These are phyloP conservation scores for Chaetops frenatus DNA, from an alignment of 2,113 vertebrate species.

Conservation along the genomic window DNA sequence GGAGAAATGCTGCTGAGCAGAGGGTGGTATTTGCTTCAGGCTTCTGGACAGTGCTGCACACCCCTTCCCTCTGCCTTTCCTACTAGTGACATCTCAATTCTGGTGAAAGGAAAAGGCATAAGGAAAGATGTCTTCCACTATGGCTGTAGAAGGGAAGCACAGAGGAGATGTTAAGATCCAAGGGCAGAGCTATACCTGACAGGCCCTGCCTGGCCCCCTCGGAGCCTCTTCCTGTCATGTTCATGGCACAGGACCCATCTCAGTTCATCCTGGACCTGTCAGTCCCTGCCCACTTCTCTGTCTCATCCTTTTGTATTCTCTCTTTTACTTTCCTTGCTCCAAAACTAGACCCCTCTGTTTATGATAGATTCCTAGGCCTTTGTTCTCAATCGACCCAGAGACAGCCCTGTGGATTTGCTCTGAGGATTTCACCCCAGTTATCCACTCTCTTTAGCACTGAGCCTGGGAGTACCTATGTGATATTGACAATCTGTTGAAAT, in stretches of 20 bases:
- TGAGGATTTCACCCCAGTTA: background rate
- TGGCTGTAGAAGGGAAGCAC: background rate
- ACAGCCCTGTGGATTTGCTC: background rate
- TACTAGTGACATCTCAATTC: background rate
- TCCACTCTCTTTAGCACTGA: background rate
- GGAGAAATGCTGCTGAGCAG: background rate
- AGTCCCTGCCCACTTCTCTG: background rate
- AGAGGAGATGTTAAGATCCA: background rate
- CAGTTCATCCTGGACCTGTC: background rate
- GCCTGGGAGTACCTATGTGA: background rate
- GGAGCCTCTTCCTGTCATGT: background rate
- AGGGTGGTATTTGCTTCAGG: background rate
- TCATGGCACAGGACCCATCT: background rate
- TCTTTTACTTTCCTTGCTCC: background rate
- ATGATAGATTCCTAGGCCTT: accelerated
- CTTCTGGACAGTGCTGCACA: background rate
- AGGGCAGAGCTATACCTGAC: background rate
- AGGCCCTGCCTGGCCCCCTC: background rate
- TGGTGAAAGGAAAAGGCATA: background rate
- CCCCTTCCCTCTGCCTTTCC: accelerated
- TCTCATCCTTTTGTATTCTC: background rate
- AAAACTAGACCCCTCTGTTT: background rate
- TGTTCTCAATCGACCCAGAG: background rate
- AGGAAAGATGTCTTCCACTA: background rate
- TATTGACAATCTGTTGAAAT: constrained; percentile 10